Evolutionary conservation across 1,140 invertebrate genomes (phyloP), one percentile per base, ranked within the genome.

Genomic region (Stegodyphus mimosarum): DNA sequence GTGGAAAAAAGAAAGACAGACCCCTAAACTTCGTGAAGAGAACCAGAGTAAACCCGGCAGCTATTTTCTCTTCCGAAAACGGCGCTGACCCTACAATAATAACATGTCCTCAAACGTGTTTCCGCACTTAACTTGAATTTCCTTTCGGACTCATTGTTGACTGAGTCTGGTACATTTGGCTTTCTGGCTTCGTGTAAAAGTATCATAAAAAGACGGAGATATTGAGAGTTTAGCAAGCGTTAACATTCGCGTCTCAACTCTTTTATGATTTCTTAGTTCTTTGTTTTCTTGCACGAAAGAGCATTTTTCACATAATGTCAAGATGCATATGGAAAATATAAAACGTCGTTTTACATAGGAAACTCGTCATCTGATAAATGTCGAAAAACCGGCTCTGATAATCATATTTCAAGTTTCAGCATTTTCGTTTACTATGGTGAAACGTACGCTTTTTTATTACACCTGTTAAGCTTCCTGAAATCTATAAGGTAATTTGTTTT

Each of bases 61-160:
- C 17, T 53, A 67, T 69, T 67, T 50, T 67, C 60, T 78, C 60
- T 78, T 78, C 49, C 17, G 66, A 69, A 78, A 69, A 78, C 55
- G 50, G 69, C n/a, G 48, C 60, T 77, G 74, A 77, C 74, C 60
- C 60, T 78, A 69, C 76, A 78, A 78, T 69, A 78, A 53, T 78
- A 69, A 52, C 66, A 53, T 78, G 50, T 78, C 76, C 53, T 78
- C 76, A 78, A 78, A 78, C 76, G 76, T 78, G 76, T 78, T 78
- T 78, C 66, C 76, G 76, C 66, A 78, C 66, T 78, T 78, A 69
- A 78, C 64, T 78, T 78, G 64, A 69, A 78, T 78, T 78, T 78
- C 76, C 64, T 78, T 69, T 78, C 53, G 64, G 76, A 78, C 50
- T 78, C 76, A 69, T 78, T 78, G 76, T 78, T 78, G 76, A 78